Evolutionary conservation across 2,113 vertebrate genomes (phyloP), one percentile per base, ranked within the genome.

Genomic region (Neotragus moschatus): DNA sequence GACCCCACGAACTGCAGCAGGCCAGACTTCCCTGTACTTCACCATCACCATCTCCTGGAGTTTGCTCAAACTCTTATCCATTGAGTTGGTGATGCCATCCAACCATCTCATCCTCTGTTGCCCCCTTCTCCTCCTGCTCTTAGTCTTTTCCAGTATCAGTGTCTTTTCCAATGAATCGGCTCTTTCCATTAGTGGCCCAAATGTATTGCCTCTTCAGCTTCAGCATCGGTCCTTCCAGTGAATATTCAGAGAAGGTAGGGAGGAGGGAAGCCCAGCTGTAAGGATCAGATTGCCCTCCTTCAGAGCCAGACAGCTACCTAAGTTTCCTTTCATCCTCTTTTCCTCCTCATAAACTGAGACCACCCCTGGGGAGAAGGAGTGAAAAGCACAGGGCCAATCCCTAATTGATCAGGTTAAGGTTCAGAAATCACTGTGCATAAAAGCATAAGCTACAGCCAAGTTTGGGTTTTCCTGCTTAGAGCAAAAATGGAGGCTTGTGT

Each of bases 271-370:
- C 13, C 14, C 5, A 28, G 85, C n/a, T n/a, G 36, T 56, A 33
- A 8, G 47, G 36, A 43, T 12, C 49, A 53, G 36, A 49, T 0
- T 36, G 53, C 28, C n/a, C 19, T 49, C 58, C 25, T 28, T 58
- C 28, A 45, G 66, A 43, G 53, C 45, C 81, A n/a, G 19, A 36
- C 84, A 80, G 49, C 33, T 19, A 16, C 30, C 15, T 4, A 6
- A 11, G 14, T 19, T 8, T 33, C 25, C 17, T 11, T 2, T 0
- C 30, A 8, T 7, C 8, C 1, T 14, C 36, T 25, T 25, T 55
- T 16, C 12, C 53, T 28, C 11, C 43, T 16, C 9, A 17, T n/a
- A 66, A 94, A 82, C 47, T 43, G 10, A 51, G 47, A 45, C 23
- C 39, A 26, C 30, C 28, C 75, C 12, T 25, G 58, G 45, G 25